phyloP scores from a whole-genome alignment of 2,888 invertebrate species.

The Drosophila affinis region DNA sequence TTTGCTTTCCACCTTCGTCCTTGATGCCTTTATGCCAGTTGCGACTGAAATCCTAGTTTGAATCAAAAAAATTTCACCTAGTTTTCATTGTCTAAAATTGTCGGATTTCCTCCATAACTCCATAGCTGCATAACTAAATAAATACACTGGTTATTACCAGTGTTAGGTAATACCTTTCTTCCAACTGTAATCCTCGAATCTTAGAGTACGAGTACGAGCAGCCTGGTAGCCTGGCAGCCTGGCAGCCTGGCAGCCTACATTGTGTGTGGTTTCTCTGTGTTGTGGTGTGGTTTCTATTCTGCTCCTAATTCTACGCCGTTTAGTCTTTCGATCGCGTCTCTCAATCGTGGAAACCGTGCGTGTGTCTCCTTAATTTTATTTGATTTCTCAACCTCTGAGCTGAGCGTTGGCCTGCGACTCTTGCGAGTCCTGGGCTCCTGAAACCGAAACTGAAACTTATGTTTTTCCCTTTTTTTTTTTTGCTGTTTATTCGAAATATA shows the following conservation, averaged over 20 bases:
- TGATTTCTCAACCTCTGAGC: slow-evolving; percentile 1
- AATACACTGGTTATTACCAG: no score
- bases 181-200: slow-evolving; percentile 5
- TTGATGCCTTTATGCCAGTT: background rate
- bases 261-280: background rate
- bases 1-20: background rate
- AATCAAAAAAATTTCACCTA: slow-evolving; percentile 40
- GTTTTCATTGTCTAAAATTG: slow-evolving; percentile 35
- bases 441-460: slow-evolving; percentile 69
- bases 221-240: no score
- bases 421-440: slow-evolving; percentile 24
- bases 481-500: background rate
- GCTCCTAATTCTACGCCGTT: background rate
- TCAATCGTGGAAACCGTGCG: slow-evolving; percentile 7
- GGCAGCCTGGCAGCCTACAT: background rate
- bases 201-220: no score
- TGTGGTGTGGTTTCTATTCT: background rate
- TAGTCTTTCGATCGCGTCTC: background rate
- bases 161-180: slow-evolving; percentile 8
- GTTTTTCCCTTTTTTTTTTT: background rate
- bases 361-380: background rate
- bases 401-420: background rate
- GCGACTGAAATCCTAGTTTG: slow-evolving; percentile 4
- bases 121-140: slow-evolving; percentile 13
- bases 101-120: background rate